These are phyloP conservation scores for Scytalopus superciliaris DNA, from an alignment of 2,113 vertebrate genomes.

Conservation along the genomic window DNA sequence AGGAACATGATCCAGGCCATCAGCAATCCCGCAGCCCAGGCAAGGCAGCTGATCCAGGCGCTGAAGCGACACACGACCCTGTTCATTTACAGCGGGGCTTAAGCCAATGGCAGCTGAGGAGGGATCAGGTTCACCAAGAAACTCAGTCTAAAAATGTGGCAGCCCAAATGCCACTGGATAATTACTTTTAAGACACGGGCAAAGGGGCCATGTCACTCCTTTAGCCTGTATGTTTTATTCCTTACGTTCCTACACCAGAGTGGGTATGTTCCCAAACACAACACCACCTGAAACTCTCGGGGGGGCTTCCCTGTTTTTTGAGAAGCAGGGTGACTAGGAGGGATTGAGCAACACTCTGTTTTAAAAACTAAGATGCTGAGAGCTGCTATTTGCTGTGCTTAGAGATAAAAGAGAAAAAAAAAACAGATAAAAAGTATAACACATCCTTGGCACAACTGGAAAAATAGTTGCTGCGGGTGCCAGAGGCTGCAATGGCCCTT, in stretches of 20 bases:
- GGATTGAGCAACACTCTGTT: rapidly evolving
- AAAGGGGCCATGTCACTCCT: neutral
- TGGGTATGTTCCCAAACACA: rapidly evolving
- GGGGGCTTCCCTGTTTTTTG: rapidly evolving
- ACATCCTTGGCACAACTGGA: neutral
- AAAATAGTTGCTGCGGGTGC: rapidly evolving
- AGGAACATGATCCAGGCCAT: neutral
- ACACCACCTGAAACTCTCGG: rapidly evolving
- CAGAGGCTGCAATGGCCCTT: rapidly evolving
- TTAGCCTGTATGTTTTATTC: rapidly evolving
- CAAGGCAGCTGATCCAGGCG: neutral
- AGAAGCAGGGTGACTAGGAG: rapidly evolving
- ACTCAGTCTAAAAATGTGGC: neutral
- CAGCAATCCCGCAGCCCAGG: neutral
- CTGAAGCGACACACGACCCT: neutral
- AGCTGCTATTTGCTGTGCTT: neutral
- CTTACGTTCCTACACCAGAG: neutral
- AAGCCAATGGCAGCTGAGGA: neutral
- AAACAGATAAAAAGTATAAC: rapidly evolving
- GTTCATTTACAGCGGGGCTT: neutral
- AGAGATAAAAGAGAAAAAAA: too few relatives aligned
- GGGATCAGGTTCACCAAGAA: neutral
- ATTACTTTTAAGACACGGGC: neutral
- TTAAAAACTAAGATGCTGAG: neutral
- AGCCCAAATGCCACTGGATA: neutral